Evolutionary conservation across 2,888 invertebrate genomes (phyloP).

Genomic region (Tuta absoluta): DNA sequence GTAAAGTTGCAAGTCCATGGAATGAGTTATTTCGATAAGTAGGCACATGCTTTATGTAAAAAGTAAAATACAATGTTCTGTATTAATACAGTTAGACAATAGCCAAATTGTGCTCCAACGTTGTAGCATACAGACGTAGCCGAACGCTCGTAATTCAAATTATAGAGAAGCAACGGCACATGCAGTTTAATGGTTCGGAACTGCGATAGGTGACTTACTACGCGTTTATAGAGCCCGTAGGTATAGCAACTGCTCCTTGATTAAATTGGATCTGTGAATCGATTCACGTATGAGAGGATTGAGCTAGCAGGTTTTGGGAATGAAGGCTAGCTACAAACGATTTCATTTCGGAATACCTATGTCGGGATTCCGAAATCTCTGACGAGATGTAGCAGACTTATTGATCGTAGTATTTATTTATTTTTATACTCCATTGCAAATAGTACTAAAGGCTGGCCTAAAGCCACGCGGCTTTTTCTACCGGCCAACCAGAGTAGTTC

Average conservation of each 20-base stretch:
- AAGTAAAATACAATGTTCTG: neutral
- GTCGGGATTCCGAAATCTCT: too few species aligned
- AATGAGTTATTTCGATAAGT: too few species aligned
- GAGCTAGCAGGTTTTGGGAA: neutral
- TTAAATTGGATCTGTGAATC: conserved; percentile 5
- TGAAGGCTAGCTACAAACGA: neutral
- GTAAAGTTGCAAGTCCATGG: too few species aligned
- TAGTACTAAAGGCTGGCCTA: too few species aligned
- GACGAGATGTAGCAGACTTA: too few species aligned
- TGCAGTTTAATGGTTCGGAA: conserved; percentile 60
- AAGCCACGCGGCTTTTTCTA: too few species aligned
- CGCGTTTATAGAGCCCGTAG: conserved; percentile 42
- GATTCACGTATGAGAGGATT: neutral
- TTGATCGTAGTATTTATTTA: too few species aligned
- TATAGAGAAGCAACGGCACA: conserved; percentile 45
- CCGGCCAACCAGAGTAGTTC: too few species aligned
- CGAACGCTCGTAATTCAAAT: conserved; percentile 25
- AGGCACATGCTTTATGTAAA: too few species aligned
- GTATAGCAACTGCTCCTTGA: neutral
- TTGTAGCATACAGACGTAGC: conserved; percentile 10
- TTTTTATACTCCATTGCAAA: too few species aligned
- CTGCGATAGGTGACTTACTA: conserved; percentile 60
- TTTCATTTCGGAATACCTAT: neutral
- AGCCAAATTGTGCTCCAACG: neutral
- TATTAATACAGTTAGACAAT: conserved; percentile 10